Conservation (phyloP, 2,113 vertebrate species). For the Lonchura striata region DNA sequence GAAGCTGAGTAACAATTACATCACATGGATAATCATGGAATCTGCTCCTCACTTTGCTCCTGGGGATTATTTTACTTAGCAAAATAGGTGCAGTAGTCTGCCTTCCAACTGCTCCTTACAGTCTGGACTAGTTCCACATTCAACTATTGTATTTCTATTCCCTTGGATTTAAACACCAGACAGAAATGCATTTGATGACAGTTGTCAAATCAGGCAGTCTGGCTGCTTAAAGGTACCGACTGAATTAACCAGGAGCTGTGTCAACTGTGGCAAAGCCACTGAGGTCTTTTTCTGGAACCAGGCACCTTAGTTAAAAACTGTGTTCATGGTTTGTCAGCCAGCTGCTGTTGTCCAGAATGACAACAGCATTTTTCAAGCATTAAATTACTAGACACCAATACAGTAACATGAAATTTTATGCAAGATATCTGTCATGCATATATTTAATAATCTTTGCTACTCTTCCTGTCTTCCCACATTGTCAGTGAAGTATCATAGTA, state of each 20-base stretch:
- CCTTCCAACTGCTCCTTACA: neutral
- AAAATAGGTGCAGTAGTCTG: neutral
- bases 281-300: neutral
- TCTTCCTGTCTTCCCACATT: neutral
- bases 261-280: neutral
- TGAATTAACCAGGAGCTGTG: neutral
- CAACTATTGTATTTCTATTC: neutral
- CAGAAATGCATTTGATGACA: neutral
- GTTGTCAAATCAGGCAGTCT: neutral
- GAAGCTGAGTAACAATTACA: neutral
- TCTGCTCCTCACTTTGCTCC: neutral
- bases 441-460: neutral
- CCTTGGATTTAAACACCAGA: neutral
- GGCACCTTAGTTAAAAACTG: neutral
- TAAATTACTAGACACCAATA: neutral
- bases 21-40: neutral
- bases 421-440: neutral
- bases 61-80: slow-evolving; percentile 22
- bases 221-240: neutral
- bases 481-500: neutral
- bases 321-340: neutral
- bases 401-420: neutral
- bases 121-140: neutral
- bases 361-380: neutral
- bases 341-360: neutral